Base-by-base conservation (phyloP, 2,797 vertebrate species). In the Onychomys arenicola region DNA sequence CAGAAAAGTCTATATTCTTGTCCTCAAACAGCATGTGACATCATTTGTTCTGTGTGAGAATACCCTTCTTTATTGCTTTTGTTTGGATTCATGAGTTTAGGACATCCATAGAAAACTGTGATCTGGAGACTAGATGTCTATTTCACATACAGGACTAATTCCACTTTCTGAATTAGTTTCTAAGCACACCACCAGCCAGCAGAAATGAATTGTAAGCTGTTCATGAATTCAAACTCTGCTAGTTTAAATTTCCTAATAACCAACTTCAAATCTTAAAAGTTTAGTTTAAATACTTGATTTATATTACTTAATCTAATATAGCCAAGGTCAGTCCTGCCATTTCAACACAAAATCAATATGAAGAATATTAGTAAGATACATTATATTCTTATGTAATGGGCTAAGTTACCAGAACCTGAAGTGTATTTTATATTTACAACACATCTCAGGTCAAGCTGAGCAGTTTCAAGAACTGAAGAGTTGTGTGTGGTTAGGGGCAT, bases 191-290 rank as follows among this genome's bases (percentile, higher is more conserved):
- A 55, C 13, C 34, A 21, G 59, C 52, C 43, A 43, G 29, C 0
- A 78, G 52, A 94, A 91, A 89, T 29, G 75, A 5, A 43, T 10
- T 65, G 37, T 40, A 85, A 87, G 1, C 32, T 8, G 27, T 11
- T 10, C 34, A 55, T 61, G 12, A 63, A 86, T 91, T 88, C 61
- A 92, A 84, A 77, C 52, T 81, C 49, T 52, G 77, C 46, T 84
- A 84, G 32, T 95, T 90, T 67, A 90, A 55, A 78, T 52, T 82
- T 59, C 69, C 63, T 87, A 81, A 57, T 63, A 90, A 89, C 7
- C 40, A 89, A 11, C 52, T 75, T 85, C 82, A 91, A 89, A 40
- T 5, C n/a, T 76, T 73, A 3, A 90, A 67, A 55, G 90, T 40
- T 82, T 91, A 77, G 85, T 63, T 88, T 80, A 75, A 89, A 55